phyloP scores from a whole-genome alignment of 2,797 vertebrate genomes.

The Gallinago solitaria region DNA sequence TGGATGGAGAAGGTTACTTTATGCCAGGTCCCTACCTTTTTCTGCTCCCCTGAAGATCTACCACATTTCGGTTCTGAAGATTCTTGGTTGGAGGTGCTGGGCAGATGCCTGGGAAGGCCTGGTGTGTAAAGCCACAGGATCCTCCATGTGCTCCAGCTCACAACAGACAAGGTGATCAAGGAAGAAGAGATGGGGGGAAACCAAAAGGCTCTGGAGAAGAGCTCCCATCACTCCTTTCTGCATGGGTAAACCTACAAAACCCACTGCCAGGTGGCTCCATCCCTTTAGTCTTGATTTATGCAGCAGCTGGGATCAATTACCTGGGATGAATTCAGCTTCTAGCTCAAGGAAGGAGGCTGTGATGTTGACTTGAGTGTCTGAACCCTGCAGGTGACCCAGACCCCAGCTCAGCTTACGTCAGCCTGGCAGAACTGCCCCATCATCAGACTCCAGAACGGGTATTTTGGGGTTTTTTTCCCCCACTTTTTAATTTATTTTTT shows the following conservation, averaged over 20 bases:
- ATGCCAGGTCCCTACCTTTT: neutral
- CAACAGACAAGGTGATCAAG: neutral
- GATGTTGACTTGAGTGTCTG: neutral
- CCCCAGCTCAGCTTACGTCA: neutral
- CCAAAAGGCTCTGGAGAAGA: neutral
- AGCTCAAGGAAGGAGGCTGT: neutral
- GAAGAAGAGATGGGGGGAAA: neutral
- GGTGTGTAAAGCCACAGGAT: neutral
- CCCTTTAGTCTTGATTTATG: neutral
- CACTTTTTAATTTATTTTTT: neutral
- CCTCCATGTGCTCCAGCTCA: neutral
- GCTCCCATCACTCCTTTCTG: neutral
- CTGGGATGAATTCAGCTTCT: neutral
- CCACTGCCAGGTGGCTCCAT: neutral
- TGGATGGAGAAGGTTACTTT: neutral
- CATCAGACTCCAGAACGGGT: neutral
- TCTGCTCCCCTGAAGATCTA: neutral
- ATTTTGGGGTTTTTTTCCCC: accelerated
- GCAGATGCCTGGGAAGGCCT: neutral
- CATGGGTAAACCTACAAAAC: neutral
- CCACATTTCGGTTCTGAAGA: neutral
- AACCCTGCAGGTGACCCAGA: neutral
- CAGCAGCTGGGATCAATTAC: neutral
- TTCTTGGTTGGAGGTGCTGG: neutral
- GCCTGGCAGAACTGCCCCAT: neutral